phyloP scores from a whole-genome alignment of 2,888 invertebrate genomes.

The Psylliodes chrysocephalus region DNA sequence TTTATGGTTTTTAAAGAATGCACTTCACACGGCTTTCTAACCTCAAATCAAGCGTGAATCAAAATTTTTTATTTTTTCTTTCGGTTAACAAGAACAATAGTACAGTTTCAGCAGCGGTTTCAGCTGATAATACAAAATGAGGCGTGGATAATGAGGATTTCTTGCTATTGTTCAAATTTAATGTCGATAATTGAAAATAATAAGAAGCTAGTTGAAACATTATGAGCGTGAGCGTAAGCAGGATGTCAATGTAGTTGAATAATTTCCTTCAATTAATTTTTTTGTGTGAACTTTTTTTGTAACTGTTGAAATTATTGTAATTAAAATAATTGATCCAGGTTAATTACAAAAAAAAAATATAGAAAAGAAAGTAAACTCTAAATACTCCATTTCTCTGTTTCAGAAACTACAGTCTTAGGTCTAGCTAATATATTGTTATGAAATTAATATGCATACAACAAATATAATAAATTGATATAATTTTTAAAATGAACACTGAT shows the following conservation, averaged over 20 bases:
- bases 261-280: no score
- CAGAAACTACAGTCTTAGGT: no score
- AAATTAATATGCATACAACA: no score
- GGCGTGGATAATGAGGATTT: constrained; percentile 24
- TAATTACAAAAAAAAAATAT: no score
- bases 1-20: constrained; percentile 7
- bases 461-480: no score
- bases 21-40: background rate
- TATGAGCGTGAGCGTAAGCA: background rate
- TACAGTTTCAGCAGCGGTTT: constrained; percentile 20
- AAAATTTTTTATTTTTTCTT: constrained; percentile 3
- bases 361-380: no score
- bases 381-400: no score
- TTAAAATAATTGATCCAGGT: no score
- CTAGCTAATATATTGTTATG: no score
- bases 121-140: constrained; percentile 21
- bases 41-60: constrained; percentile 7
- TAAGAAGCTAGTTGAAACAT: background rate
- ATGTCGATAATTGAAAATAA: constrained; percentile 15
- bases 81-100: constrained; percentile 22
- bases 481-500: no score
- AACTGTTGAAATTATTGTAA: no score
- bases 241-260: background rate
- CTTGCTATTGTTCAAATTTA: constrained; percentile 28
- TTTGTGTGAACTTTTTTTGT: no score